Evolutionary conservation across 1,140 invertebrate genomes (phyloP).

Genomic region (Hestina assimilis): DNA sequence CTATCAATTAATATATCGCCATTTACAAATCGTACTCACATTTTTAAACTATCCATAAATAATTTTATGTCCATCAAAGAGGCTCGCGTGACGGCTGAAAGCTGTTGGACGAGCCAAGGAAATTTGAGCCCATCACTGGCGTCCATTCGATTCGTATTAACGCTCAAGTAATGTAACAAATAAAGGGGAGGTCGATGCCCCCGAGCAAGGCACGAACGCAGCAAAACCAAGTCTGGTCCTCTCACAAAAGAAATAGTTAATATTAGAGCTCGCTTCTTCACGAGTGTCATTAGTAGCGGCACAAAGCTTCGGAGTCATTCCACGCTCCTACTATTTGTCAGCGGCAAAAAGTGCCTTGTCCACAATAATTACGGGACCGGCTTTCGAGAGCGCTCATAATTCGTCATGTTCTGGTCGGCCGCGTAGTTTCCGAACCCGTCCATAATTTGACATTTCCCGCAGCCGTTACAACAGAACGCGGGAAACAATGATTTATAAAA

Average conservation of each 20-base stretch:
- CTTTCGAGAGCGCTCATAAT: conserved; percentile 72
- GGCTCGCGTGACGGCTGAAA: conserved; percentile 60
- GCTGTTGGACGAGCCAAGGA: conserved; percentile 52
- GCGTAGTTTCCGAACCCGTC: conserved; percentile 64
- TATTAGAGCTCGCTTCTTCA: conserved; percentile 67
- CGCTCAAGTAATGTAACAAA: conserved; percentile 70
- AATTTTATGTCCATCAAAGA: conserved; percentile 58
- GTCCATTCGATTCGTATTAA: conserved; percentile 72
- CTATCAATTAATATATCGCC: conserved; percentile 12
- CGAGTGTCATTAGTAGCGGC: conserved; percentile 72
- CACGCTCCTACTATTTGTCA: conserved; percentile 74
- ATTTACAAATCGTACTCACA: conserved; percentile 10
- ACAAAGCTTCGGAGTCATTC: conserved; percentile 72
- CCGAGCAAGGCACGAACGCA: conserved; percentile 48
- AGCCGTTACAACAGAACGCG: conserved; percentile 48
- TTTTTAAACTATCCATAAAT: conserved; percentile 45
- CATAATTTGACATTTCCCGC: conserved; percentile 74
- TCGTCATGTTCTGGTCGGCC: conserved; percentile 76
- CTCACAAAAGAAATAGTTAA: conserved; percentile 77
- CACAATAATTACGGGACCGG: conserved; percentile 77
- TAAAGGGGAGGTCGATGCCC: conserved; percentile 71
- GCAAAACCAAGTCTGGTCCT: conserved; percentile 54
- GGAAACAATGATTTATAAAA: conserved; percentile 31
- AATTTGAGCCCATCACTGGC: conserved; percentile 65
- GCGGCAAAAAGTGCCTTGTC: conserved; percentile 75